Base-by-base conservation (phyloP, 2,888 invertebrate genomes). In the Dugesia japonica region DNA sequence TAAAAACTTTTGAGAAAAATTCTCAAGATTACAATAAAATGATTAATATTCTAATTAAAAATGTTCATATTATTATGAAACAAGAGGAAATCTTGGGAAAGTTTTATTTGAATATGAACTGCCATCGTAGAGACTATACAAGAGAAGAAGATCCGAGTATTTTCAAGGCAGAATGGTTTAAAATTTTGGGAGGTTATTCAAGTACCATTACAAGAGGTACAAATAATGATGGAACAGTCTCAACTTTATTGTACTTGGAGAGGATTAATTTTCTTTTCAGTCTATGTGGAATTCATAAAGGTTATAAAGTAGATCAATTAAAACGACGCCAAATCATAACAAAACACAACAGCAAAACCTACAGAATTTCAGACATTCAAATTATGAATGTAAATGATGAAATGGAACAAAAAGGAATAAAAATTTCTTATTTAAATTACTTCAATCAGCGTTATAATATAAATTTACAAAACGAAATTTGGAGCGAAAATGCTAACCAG, bases 271-370 rank as follows among this genome's bases (percentile, higher is more conserved):
- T 4, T 56, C 9, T 56, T 56, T n/a, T 56, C 7, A 56, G 17
- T 23, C 9, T 9, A 23, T 9, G n/a, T n/a, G 17, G 56, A 9
- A n/a, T 56, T 4, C 4, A 4, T 4, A 13, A 1, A n/a, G 56
- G 4, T 4, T 56, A 56, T 56, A 4, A n/a, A 56, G 17, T 56
- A 4, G 56, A 56, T 26, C 27, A 42, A 71, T 27, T 75, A n/a
- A 28, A 77, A 15, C 77, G 72, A 20, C 31, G 76, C 0, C 33
- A 76, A n/a, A 86, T 31, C 80, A 82, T 0, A 81, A 82, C 0
- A 72, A 84, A 90, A 0, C 94, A 95, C 82, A 95, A 94, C 83
- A 92, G 94, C 83, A 90, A 89, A 80, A 89, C 91, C 0, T 94
- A 94, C 83, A 84, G 90, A 38, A 88, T 95, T 13, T 92, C 94